Percentiles rank a stretch among this genome's conserved stretches.
Conservation (phyloP, 2,888 invertebrate species). For the Sacculina carcini region DNA sequence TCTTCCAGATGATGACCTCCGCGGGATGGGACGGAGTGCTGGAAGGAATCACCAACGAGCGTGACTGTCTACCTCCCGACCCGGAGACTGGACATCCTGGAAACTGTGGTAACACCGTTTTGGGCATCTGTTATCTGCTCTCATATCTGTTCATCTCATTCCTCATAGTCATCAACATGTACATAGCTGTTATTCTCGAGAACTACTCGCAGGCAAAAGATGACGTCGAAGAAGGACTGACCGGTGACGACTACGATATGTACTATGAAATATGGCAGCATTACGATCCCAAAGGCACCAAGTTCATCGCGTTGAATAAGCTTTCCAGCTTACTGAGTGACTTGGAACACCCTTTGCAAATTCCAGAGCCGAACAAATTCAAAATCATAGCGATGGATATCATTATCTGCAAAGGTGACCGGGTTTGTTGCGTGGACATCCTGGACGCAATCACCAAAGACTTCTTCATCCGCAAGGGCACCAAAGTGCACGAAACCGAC, state of each 20-base stretch:
- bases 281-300: constrained; percentile 91
- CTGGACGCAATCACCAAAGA: constrained; percentile 92
- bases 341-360: constrained; percentile 83
- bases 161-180: constrained; percentile 98
- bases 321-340: constrained; percentile 86
- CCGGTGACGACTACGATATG: constrained; percentile 98
- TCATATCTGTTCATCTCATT: constrained; percentile 94
- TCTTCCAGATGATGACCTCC: constrained; percentile 94
- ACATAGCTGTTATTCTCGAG: constrained; percentile 97
- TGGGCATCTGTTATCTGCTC: constrained; percentile 80
- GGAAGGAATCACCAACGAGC: constrained; percentile 84
- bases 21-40: constrained; percentile 94
- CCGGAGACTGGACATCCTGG: constrained; percentile 70
- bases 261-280: constrained; percentile 99
- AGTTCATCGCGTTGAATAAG: constrained; percentile 83
- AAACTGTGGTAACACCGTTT: constrained; percentile 75
- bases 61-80: constrained; percentile 63
- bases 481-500: constrained; percentile 68
- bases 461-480: constrained; percentile 89
- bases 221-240: constrained; percentile 86
- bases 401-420: constrained; percentile 82
- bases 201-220: constrained; percentile 97
- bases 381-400: constrained; percentile 97
- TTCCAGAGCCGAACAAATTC: constrained; percentile 94
- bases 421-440: constrained; percentile 95